phyloP scores from a whole-genome alignment of 2,797 vertebrate genomes.

The Urophycis tenuis region DNA sequence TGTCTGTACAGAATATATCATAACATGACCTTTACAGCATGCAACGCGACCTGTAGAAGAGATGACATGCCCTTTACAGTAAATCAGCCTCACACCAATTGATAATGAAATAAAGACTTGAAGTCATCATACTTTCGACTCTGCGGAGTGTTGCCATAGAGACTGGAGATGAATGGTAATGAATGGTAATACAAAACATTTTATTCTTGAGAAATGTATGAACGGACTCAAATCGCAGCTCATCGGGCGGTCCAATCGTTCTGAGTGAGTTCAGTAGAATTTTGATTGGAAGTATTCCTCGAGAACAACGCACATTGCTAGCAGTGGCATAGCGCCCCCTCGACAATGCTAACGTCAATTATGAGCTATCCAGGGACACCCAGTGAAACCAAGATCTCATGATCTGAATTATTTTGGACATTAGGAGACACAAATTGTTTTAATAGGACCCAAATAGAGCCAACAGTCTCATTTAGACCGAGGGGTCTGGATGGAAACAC shows the following conservation, averaged over 20 bases:
- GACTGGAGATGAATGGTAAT: not conserved
- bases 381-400: constrained; percentile 33
- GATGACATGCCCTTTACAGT: not conserved
- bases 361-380: constrained; percentile 20
- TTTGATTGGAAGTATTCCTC: not conserved
- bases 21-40: not conserved
- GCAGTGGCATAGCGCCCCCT: constrained; percentile 12
- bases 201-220: not conserved
- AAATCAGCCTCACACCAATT: not conserved
- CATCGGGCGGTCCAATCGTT: not conserved
- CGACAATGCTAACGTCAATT: constrained; percentile 23
- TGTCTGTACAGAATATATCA: not conserved
- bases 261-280: not conserved
- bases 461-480: constrained; percentile 13
- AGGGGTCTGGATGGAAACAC: constrained; percentile 50
- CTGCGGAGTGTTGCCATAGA: not conserved
- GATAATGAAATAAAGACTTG: not conserved
- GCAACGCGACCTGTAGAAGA: not conserved
- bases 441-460: constrained; percentile 43
- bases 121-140: not conserved
- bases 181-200: not conserved
- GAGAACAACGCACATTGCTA: constrained; percentile 16
- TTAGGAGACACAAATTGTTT: constrained; percentile 44
- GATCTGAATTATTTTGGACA: constrained; percentile 37
- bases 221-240: not conserved